phyloP scores from a whole-genome alignment of 2,797 vertebrate genomes.

The Petrocephalus schoutedeni region DNA sequence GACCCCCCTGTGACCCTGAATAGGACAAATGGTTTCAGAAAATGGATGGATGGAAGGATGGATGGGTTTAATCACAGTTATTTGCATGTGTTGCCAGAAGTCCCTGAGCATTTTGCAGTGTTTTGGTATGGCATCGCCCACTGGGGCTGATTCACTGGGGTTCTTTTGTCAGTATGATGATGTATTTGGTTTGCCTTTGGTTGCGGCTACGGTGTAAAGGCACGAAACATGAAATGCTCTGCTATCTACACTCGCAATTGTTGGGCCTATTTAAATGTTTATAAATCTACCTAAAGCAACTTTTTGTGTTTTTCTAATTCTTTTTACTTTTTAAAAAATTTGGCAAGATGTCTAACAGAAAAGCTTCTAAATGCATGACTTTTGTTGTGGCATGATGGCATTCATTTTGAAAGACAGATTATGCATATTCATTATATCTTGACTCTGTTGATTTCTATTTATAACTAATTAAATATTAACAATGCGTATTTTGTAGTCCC shows the following conservation, averaged over 20 bases:
- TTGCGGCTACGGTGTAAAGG: neutral
- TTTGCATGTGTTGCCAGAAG: neutral
- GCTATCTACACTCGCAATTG: neutral
- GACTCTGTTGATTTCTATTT: neutral
- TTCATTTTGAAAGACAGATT: neutral
- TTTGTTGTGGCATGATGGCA: neutral
- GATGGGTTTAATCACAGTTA: neutral
- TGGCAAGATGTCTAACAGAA: no score
- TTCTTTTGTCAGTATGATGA: neutral
- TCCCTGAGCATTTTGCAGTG: neutral
- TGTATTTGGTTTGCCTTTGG: neutral
- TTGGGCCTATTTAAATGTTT: neutral
- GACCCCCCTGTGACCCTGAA: neutral
- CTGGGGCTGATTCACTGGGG: neutral
- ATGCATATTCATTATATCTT: neutral
- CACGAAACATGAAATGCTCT: neutral
- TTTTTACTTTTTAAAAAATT: neutral
- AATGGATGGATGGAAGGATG: neutral
- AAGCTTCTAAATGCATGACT: neutral
- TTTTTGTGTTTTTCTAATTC: neutral
- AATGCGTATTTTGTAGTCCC: neutral
- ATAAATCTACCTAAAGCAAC: neutral
- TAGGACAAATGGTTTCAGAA: neutral
- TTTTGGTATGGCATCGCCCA: neutral
- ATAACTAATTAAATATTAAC: neutral